Evolutionary conservation across 2,888 invertebrate species (phyloP).

Genomic region (Mantis religiosa): DNA sequence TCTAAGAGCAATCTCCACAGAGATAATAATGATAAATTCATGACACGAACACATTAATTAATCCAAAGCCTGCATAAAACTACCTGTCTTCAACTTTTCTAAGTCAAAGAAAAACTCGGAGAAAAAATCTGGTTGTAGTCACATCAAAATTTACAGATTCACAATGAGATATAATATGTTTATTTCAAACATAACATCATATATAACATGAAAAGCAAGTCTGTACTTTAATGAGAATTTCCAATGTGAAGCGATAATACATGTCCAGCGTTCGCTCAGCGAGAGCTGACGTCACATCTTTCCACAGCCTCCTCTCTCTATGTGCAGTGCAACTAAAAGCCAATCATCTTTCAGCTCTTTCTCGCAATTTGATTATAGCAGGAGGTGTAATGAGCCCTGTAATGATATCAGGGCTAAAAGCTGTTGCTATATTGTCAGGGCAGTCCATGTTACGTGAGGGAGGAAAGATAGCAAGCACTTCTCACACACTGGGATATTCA

Average conservation of each 20-base stretch:
- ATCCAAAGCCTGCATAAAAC: too few species aligned
- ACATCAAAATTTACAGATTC: too few species aligned
- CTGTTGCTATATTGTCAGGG: neutral
- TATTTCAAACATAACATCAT: too few species aligned
- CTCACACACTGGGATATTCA: neutral
- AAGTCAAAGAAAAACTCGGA: too few species aligned
- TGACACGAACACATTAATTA: too few species aligned
- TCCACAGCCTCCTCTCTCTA: neutral
- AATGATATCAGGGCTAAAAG: neutral
- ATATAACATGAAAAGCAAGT: neutral
- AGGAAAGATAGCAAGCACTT: neutral
- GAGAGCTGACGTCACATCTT: neutral
- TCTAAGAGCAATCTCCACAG: too few species aligned
- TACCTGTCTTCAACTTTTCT: too few species aligned
- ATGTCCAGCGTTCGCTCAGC: neutral
- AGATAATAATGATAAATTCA: too few species aligned
- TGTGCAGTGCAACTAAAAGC: neutral
- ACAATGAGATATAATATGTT: too few species aligned
- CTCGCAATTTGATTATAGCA: slow-evolving; percentile 5
- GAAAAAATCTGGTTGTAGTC: too few species aligned
- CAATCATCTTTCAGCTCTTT: slow-evolving; percentile 17
- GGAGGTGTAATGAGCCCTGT: neutral
- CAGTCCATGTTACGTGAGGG: neutral
- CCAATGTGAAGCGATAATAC: too few species aligned
- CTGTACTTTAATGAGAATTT: neutral